These are phyloP conservation scores for Paracyprichromis sp. DNA, from an alignment of 2,113 vertebrate genomes.

Conservation along the genomic window DNA sequence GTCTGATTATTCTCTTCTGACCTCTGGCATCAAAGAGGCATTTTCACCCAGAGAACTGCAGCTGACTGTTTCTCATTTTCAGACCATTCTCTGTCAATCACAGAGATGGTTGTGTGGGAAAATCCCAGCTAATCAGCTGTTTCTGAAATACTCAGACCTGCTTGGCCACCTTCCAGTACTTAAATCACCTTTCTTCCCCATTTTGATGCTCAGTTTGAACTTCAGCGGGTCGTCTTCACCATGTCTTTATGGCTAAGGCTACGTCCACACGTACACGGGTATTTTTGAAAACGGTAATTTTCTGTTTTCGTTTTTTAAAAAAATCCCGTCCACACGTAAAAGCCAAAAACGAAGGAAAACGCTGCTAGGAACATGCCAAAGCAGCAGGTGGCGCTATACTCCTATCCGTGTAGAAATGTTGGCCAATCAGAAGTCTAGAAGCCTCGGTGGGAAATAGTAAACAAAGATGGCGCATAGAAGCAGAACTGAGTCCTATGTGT, in stretches of 20 bases:
- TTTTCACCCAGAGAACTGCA: not conserved
- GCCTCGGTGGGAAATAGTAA: fast-evolving
- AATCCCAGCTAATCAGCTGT: not conserved
- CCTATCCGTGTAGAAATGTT: no score
- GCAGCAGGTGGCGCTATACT: no score
- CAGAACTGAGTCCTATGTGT: no score
- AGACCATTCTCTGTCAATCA: not conserved
- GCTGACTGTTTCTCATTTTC: not conserved
- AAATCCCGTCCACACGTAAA: fast-evolving
- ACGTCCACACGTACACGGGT: no score
- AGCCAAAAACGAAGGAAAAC: fast-evolving
- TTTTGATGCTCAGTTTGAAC: not conserved
- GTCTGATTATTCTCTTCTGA: not conserved
- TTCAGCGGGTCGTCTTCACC: not conserved
- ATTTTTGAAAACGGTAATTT: no score
- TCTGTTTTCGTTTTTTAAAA: fast-evolving
- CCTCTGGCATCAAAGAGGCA: not conserved
- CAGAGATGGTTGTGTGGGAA: not conserved
- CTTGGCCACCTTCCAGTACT: not conserved
- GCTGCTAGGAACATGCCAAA: fast-evolving
- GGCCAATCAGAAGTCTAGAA: no score
- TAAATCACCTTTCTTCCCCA: not conserved
- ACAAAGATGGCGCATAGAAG: no score
- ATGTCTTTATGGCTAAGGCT: not conserved
- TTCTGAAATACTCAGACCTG: not conserved